Conservation (phyloP, 2,797 vertebrate species). For the Peromyscus nudipes region DNA sequence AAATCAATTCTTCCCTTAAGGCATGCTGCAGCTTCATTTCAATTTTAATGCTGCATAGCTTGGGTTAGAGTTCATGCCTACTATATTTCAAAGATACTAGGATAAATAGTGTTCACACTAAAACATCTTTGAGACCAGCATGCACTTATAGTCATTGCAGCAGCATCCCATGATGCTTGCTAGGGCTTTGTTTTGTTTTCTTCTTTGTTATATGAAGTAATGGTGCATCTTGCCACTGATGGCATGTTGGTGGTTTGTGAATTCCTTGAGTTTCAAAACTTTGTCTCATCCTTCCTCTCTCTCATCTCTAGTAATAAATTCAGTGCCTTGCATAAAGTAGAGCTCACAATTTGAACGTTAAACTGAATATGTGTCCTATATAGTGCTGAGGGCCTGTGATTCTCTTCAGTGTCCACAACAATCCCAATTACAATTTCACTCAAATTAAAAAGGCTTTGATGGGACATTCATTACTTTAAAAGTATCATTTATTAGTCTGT, state of each 20-base stretch:
- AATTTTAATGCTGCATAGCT: background rate
- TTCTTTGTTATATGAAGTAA: constrained; percentile 20
- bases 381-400: background rate
- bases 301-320: background rate
- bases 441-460: constrained; percentile 85
- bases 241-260: background rate
- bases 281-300: background rate
- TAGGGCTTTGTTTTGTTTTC: background rate
- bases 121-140: constrained; percentile 40
- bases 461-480: constrained; percentile 87
- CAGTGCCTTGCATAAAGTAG: background rate
- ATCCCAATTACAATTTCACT: constrained; percentile 84
- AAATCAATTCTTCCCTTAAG: background rate
- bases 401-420: constrained; percentile 54
- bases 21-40: background rate
- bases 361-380: background rate
- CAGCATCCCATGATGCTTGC: constrained; percentile 14
- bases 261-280: background rate
- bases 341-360: constrained; percentile 7
- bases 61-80: background rate
- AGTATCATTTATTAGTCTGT: constrained; percentile 88
- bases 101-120: constrained; percentile 10
- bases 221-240: background rate
- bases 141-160: background rate
- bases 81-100: constrained; percentile 14